Base-by-base conservation (phyloP, 2,113 vertebrate genomes). In the Periophthalmus modestus region DNA sequence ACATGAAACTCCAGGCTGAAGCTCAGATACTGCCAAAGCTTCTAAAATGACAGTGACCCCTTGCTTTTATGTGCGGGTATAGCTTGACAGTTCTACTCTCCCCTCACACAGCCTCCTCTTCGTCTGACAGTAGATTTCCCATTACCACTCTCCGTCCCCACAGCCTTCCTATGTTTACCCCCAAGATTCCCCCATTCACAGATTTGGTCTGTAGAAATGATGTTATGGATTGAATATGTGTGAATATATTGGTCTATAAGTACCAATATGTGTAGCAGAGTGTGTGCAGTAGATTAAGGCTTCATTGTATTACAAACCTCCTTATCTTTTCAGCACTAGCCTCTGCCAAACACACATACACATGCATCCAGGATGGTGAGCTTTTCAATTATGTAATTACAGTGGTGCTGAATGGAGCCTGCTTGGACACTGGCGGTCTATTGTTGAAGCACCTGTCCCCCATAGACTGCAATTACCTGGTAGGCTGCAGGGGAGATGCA, bases 351-450 rank as follows among this genome's bases (percentile, higher is more conserved):
- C 6, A n/a, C 71, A 24, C 63, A 24, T 50, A 71, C 73, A 75
- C 66, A 68, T 14, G 50, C 39, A 28, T 66, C 43, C 66, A 65
- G 78, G 62, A 74, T 55, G 63, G 67, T 61, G 69, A 84, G 88
- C 78, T 89, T 90, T 93, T 92, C 90, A 92, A 91, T 93, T 92
- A 93, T 88, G 86, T 92, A 92, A 93, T 92, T 92, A 91, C 86
- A 85, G 80, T 80, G 81, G 82, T 69, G 69, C 74, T 89, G 90
- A 92, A 91, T 87, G 72, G 89, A 91, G 86, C 65, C 77, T 74
- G 89, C 59, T 79, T 85, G 88, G 87, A 89, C 89, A 88, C 81
- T 81, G 78, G 76, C 72, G 46, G 73, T 85, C 88, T 79, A 89
- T 92, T 92, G 91, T 91, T 81, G 76, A 89, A 82, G 88, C 87